Conservation (phyloP, 2,113 vertebrate species). For the Mormoops blainvillei region DNA sequence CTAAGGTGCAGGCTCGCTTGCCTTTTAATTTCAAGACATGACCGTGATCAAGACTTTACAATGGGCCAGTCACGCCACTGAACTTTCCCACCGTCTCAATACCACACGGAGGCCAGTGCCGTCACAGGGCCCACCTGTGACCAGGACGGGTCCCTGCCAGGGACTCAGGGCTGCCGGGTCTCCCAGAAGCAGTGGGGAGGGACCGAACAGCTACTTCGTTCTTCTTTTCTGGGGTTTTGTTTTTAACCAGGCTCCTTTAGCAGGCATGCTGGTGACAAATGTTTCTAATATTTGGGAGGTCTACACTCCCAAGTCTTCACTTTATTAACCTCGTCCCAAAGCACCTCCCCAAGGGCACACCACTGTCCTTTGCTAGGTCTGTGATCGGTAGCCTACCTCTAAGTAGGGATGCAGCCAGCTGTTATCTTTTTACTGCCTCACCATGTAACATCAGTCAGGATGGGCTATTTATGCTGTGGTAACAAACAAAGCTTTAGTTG, state of each 20-base stretch:
- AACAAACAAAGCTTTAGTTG: neutral
- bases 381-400: neutral
- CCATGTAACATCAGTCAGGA: fast-evolving
- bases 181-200: neutral
- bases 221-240: neutral
- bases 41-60: neutral
- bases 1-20: neutral
- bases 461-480: neutral
- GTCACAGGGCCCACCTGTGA: neutral
- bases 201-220: too few species aligned
- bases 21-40: neutral
- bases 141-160: neutral
- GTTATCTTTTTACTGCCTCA: neutral
- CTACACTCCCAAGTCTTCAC: too few species aligned
- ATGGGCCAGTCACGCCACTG: too few species aligned
- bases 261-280: neutral
- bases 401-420: neutral
- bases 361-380: neutral
- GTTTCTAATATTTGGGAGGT: neutral
- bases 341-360: neutral
- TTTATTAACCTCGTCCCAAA: neutral
- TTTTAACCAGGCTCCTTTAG: neutral
- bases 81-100: too few species aligned
- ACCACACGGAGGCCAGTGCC: neutral
- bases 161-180: neutral